Evolutionary conservation across 2,113 vertebrate species (phyloP).

Genomic region (Malurus elegans): DNA sequence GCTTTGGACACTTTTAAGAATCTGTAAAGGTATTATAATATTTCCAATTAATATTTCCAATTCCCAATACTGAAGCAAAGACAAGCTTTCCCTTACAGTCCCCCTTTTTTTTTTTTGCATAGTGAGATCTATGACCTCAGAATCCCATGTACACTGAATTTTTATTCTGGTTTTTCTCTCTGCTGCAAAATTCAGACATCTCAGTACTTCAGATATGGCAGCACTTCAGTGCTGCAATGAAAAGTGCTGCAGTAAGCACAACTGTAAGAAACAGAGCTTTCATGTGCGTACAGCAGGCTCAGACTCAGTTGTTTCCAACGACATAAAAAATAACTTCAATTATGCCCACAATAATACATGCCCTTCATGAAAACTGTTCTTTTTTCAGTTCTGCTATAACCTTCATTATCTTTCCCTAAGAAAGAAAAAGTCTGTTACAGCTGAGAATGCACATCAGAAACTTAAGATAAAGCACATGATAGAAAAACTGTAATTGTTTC

Average conservation of each 20-base stretch:
- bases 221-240: not conserved
- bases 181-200: not conserved
- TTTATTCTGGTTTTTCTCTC: not conserved
- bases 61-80: not conserved
- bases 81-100: not conserved
- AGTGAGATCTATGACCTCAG: not conserved
- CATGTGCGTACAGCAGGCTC: not conserved
- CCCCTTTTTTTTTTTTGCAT: not conserved
- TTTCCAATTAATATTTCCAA: not conserved
- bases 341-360: not conserved
- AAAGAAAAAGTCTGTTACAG: not conserved
- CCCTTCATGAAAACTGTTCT: slow-evolving; percentile 1
- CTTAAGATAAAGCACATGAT: not conserved
- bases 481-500: not conserved
- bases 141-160: not conserved
- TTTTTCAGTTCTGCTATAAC: not conserved
- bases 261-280: slow-evolving; percentile 4
- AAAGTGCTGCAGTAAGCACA: slow-evolving; percentile 35
- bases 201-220: not conserved
- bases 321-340: slow-evolving; percentile 25
- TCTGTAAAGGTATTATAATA: not conserved
- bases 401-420: not conserved
- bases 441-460: not conserved
- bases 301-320: not conserved
- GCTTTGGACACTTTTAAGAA: not conserved